Evolutionary conservation across 2,888 invertebrate species (phyloP).

Genomic region (Marasmarcha lunaedactyla): DNA sequence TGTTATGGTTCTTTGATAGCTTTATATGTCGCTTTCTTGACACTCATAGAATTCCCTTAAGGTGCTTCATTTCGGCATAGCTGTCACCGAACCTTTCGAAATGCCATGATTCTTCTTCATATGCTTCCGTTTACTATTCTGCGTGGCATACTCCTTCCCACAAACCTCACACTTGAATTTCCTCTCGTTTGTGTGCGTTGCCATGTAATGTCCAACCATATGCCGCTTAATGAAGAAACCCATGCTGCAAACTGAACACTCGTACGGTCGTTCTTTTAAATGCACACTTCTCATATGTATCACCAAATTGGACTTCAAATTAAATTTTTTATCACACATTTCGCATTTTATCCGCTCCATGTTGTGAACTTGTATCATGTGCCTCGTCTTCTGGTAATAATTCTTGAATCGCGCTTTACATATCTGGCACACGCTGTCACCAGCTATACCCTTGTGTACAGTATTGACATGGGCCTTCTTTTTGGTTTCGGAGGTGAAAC

Average conservation of each 20-base stretch:
- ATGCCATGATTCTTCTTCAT: conserved; percentile 57
- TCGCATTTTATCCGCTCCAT: conserved; percentile 53
- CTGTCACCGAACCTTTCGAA: conserved; percentile 19
- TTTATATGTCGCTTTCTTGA: too few relatives aligned
- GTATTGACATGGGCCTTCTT: conserved; percentile 54
- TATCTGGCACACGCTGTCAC: conserved; percentile 55
- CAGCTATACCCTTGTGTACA: conserved; percentile 54
- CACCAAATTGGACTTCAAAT: conserved; percentile 45
- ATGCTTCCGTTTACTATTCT: conserved; percentile 49
- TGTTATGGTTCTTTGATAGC: too few relatives aligned
- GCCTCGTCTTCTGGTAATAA: conserved; percentile 55
- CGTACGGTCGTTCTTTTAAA: conserved; percentile 50
- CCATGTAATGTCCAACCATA: conserved; percentile 58
- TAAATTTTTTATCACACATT: conserved; percentile 56
- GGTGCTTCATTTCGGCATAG: not conserved
- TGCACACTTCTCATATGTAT: conserved; percentile 54
- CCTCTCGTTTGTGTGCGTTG: conserved; percentile 60
- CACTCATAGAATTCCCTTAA: too few relatives aligned
- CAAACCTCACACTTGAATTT: conserved; percentile 72
- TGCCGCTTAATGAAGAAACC: conserved; percentile 57
- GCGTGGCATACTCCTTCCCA: conserved; percentile 64
- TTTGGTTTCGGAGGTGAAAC: conserved; percentile 48
- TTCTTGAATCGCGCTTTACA: conserved; percentile 58
- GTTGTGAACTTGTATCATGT: conserved; percentile 57
- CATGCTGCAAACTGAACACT: conserved; percentile 56